These are phyloP conservation scores for Spheniscus mendiculus DNA, from an alignment of 2,113 vertebrate species.

Conservation along the genomic window DNA sequence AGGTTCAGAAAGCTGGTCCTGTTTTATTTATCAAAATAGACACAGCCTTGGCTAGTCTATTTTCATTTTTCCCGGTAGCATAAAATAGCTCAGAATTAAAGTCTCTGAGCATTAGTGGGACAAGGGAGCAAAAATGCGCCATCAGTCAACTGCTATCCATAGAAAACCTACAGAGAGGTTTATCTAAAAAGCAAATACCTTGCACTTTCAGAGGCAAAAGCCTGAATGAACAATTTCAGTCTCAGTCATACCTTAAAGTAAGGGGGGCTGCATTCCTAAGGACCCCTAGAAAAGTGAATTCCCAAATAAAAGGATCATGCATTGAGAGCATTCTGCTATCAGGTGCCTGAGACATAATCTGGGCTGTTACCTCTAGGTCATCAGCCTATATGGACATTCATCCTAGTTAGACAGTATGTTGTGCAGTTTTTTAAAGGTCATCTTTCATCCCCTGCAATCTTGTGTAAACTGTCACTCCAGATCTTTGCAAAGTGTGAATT, in stretches of 20 bases:
- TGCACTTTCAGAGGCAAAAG: neutral
- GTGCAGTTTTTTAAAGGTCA: neutral
- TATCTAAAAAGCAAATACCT: neutral
- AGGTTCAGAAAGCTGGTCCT: neutral
- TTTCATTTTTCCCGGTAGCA: neutral
- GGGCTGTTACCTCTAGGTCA: neutral
- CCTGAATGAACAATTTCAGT: neutral
- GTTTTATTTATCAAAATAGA: neutral
- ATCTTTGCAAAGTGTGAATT: neutral
- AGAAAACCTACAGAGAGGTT: neutral
- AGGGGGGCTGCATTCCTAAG: neutral
- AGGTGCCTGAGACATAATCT: neutral
- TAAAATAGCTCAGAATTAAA: neutral
- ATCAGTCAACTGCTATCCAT: neutral
- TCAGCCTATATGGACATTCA: neutral
- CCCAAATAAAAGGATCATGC: neutral
- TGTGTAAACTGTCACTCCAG: neutral
- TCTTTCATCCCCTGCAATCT: neutral
- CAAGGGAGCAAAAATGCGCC: neutral
- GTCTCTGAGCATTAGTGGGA: neutral
- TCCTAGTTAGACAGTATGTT: neutral
- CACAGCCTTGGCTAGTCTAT: neutral
- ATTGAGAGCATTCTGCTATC: neutral
- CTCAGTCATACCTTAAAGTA: neutral
- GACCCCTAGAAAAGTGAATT: neutral